Conservation (phyloP, 1,140 invertebrate genomes). For the Trigoniulus corallinus region DNA sequence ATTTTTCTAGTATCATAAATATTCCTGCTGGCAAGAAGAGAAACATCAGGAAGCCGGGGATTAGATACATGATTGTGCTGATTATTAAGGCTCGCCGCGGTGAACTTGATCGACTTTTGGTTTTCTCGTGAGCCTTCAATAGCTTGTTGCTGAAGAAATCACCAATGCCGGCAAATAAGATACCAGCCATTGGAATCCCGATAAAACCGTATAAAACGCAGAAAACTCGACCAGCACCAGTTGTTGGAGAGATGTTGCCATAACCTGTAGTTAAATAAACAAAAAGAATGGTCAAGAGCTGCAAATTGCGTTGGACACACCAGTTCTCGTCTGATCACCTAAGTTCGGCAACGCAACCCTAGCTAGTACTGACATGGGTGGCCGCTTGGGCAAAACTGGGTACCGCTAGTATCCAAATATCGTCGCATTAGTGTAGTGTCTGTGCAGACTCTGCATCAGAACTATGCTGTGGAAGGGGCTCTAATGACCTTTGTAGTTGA, state of each 20-base stretch:
- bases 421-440: no score
- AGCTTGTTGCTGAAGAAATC: constrained; percentile 49
- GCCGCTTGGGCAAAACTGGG: background rate
- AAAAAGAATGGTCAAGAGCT: background rate
- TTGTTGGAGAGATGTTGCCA: constrained; percentile 73
- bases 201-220: constrained; percentile 85
- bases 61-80: constrained; percentile 58
- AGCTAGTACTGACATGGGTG: background rate
- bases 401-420: no score
- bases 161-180: constrained; percentile 57
- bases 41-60: constrained; percentile 74
- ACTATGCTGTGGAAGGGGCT: no score
- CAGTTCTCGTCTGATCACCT: background rate
- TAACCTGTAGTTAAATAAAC: constrained; percentile 41
- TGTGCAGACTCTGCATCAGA: background rate
- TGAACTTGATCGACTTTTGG: background rate
- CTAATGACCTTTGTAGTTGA: no score
- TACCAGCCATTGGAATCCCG: constrained; percentile 88
- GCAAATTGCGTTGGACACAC: background rate
- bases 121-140: constrained; percentile 4
- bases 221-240: constrained; percentile 56
- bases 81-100: constrained; percentile 38
- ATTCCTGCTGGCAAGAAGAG: constrained; percentile 81
- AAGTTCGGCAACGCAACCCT: background rate
- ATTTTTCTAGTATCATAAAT: constrained; percentile 80